These are phyloP conservation scores for Emydura subglobosa DNA, from an alignment of 2,113 vertebrate genomes.

Conservation along the genomic window DNA sequence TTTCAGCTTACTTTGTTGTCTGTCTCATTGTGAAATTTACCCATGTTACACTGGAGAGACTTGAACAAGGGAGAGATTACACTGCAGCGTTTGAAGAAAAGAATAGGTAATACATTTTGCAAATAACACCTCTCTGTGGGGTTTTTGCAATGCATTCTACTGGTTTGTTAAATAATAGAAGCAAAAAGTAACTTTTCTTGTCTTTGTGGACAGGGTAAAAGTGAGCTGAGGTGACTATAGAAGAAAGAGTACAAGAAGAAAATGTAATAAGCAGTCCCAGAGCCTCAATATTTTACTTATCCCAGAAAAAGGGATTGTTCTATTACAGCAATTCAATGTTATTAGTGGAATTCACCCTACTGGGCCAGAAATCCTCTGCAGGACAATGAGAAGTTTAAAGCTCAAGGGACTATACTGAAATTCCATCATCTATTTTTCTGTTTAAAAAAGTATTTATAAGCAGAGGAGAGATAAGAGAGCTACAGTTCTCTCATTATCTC, in stretches of 20 bases:
- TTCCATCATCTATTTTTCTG: conserved; percentile 31
- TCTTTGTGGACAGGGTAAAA: conserved; percentile 43
- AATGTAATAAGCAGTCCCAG: conserved; percentile 65
- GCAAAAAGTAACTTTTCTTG: conserved; percentile 58
- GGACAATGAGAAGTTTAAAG: conserved; percentile 71
- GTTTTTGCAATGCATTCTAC: conserved; percentile 68
- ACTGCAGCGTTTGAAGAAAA: conserved; percentile 66
- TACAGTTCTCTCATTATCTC: conserved; percentile 10
- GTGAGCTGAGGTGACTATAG: not conserved
- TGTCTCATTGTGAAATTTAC: conserved; percentile 69
- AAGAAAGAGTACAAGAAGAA: conserved; percentile 50
- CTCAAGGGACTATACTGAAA: conserved; percentile 57
- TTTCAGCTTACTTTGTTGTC: conserved; percentile 48
- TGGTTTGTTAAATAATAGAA: conserved; percentile 42
- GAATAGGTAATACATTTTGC: conserved; percentile 73
- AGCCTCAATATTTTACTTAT: conserved; percentile 46
- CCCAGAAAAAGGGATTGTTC: conserved; percentile 68
- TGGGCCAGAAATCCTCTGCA: conserved; percentile 72
- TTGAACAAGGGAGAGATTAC: conserved; percentile 63
- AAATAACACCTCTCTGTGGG: conserved; percentile 75
- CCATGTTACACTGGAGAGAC: conserved; percentile 61
- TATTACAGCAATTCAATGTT: conserved; percentile 65
- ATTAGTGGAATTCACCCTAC: conserved; percentile 69
- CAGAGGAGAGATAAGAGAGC: conserved; percentile 1
- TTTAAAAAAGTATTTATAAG: conserved; percentile 46